phyloP scores from a whole-genome alignment of 2,113 vertebrate genomes.

The Telmatochromis sp. region DNA sequence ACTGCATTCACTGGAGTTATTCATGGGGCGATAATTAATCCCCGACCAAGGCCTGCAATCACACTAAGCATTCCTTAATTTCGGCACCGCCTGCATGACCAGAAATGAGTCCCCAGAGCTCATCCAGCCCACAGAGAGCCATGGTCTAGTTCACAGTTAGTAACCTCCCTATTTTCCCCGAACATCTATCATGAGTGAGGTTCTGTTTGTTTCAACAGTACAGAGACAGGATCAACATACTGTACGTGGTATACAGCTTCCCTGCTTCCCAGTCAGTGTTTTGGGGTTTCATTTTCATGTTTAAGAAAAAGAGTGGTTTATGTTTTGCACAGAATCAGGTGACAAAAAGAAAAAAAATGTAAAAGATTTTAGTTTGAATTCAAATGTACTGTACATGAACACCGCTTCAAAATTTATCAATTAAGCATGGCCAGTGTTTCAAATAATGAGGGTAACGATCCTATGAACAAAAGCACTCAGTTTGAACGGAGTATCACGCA shows the following conservation, averaged over 20 bases:
- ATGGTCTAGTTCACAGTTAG: background rate
- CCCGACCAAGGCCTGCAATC: background rate
- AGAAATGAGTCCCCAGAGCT: background rate
- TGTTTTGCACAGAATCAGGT: background rate
- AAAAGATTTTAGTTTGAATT: background rate
- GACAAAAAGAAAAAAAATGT: background rate
- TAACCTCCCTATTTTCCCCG: background rate
- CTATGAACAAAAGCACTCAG: background rate
- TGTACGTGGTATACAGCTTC: background rate
- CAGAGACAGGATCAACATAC: background rate
- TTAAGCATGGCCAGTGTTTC: background rate
- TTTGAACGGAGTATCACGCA: background rate
- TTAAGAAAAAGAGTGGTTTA: background rate
- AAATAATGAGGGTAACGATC: background rate
- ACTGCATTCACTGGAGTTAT: background rate
- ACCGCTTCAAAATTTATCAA: background rate
- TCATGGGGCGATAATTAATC: background rate
- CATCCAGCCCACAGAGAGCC: background rate
- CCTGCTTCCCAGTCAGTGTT: background rate
- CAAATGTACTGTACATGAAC: background rate
- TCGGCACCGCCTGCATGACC: background rate
- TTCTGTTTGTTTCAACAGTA: background rate
- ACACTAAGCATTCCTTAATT: conserved; percentile 15
- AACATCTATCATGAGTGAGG: background rate
- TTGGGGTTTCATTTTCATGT: background rate